phyloP scores from a whole-genome alignment of 2,888 invertebrate genomes.

The Saturnia pavonia region DNA sequence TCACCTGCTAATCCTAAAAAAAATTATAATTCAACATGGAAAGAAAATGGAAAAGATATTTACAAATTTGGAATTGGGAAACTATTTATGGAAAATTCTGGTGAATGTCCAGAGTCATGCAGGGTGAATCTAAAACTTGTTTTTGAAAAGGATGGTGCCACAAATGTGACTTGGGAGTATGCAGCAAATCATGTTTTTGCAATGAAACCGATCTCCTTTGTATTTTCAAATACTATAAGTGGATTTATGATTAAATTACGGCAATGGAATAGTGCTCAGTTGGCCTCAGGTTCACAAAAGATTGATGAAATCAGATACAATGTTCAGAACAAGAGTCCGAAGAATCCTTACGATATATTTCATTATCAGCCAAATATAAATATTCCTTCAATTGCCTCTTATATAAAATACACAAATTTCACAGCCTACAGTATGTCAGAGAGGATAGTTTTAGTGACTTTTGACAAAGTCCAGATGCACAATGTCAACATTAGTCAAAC shows the following conservation, averaged over 20 bases:
- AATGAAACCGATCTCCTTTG: constrained; percentile 87
- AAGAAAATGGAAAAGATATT: constrained; percentile 82
- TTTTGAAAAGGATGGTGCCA: constrained; percentile 78
- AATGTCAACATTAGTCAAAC: constrained; percentile 90
- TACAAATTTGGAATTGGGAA: constrained; percentile 82
- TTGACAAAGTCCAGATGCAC: constrained; percentile 87
- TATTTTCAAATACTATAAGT: constrained; percentile 82
- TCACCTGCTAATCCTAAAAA: constrained; percentile 66
- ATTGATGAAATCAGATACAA: constrained; percentile 70
- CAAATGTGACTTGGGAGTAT: constrained; percentile 83
- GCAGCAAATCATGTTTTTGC: constrained; percentile 85
- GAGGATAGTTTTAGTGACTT: constrained; percentile 88
- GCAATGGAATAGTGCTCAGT: constrained; percentile 86
- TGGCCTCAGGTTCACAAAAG: constrained; percentile 75
- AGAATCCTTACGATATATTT: constrained; percentile 68
- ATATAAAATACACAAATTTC: constrained; percentile 72
- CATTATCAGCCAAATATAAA: constrained; percentile 64
- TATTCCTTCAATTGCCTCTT: constrained; percentile 68
- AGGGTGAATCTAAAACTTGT: constrained; percentile 83
- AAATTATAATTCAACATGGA: constrained; percentile 75
- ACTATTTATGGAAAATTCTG: constrained; percentile 86
- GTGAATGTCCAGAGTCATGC: constrained; percentile 86
- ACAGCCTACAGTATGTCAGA: constrained; percentile 84
- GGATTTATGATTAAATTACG: constrained; percentile 92
- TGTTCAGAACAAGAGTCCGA: constrained; percentile 72